phyloP scores from a whole-genome alignment of 1,140 invertebrate genomes.

The Euura lappo region DNA sequence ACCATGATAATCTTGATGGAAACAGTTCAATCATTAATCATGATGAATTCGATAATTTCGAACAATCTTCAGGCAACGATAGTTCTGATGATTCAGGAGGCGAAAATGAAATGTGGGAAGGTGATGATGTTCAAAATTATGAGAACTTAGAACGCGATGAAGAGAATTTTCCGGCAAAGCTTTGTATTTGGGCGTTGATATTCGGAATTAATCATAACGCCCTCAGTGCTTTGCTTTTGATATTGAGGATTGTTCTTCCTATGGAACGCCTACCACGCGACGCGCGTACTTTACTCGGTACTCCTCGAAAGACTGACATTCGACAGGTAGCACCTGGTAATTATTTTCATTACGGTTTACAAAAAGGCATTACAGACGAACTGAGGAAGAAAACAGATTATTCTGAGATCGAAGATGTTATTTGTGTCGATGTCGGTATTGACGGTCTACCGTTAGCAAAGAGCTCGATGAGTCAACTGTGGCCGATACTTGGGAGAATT shows the following conservation, averaged over 20 bases:
- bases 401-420: neutral
- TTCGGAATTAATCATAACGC: neutral
- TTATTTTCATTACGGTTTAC: neutral
- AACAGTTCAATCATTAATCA: neutral
- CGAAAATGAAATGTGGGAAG: neutral
- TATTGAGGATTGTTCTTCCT: neutral
- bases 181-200: neutral
- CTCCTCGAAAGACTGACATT: neutral
- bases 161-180: neutral
- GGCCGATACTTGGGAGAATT: slow-evolving; percentile 32
- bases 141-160: neutral
- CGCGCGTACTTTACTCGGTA: neutral
- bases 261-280: neutral
- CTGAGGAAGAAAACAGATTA: neutral
- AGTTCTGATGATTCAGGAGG: neutral
- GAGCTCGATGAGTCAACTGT: slow-evolving; percentile 31
- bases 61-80: no score
- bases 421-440: slow-evolving; percentile 26
- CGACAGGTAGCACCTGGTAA: neutral
- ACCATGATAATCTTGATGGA: no score
- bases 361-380: neutral
- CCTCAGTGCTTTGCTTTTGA: neutral
- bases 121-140: neutral
- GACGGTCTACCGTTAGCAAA: slow-evolving; percentile 33
- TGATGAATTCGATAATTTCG: neutral